These are phyloP conservation scores for Rhombomys opimus DNA, from an alignment of 2,113 vertebrate species.

Conservation along the genomic window DNA sequence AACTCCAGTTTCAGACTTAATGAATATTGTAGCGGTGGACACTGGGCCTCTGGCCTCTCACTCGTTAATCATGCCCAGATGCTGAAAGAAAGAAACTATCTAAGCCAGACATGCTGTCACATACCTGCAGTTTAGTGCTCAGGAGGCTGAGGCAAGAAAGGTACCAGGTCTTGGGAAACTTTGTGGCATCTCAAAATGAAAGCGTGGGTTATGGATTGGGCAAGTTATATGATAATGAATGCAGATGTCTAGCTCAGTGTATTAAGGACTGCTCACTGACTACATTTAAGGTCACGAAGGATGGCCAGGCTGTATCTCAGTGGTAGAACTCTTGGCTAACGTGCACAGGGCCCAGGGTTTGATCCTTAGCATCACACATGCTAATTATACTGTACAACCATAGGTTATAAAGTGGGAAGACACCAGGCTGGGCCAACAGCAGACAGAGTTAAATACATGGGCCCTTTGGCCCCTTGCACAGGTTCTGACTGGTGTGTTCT, in stretches of 20 bases:
- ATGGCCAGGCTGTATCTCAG: neutral
- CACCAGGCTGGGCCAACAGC: no score
- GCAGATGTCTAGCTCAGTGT: neutral
- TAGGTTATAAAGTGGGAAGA: neutral
- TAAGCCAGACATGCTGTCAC: neutral
- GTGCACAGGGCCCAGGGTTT: neutral
- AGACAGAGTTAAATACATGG: neutral
- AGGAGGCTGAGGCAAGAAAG: neutral
- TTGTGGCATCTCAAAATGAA: no score
- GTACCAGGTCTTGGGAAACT: neutral
- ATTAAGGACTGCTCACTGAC: neutral
- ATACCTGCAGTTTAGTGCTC: no score
- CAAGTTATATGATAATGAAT: neutral
- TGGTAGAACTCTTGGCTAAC: no score
- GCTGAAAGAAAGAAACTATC: neutral
- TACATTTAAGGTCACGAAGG: neutral
- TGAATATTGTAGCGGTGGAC: neutral
- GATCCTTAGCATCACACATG: neutral
- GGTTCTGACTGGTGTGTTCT: neutral
- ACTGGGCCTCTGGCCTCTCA: neutral
- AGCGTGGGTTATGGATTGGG: neutral
- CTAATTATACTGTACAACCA: neutral
- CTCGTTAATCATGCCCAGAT: neutral
- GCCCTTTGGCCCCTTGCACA: neutral
- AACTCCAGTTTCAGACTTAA: neutral